These are phyloP conservation scores for Vannuccia rotundouncinata DNA, from an alignment of 2,888 invertebrate genomes.

Conservation along the genomic window DNA sequence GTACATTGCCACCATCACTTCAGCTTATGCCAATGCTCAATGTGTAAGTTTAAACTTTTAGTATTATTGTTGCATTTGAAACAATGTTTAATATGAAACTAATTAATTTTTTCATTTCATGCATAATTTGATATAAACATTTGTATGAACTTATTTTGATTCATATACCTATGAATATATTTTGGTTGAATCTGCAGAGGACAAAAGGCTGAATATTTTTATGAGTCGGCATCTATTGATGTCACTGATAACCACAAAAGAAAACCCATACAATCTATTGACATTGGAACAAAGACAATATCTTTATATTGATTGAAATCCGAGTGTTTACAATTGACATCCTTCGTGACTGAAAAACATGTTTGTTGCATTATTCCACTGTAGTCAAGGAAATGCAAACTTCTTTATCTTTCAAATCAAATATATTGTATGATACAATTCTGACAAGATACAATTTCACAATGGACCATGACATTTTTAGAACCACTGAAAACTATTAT, in stretches of 20 bases:
- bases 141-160: too few species aligned
- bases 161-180: too few species aligned
- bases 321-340: neutral
- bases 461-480: neutral
- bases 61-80: too few species aligned
- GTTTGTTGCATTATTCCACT: neutral
- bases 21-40: too few species aligned
- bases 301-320: neutral
- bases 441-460: neutral
- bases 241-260: neutral
- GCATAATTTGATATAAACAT: too few species aligned
- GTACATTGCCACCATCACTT: neutral
- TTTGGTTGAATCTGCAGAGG: neutral
- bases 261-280: neutral
- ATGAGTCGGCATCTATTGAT: neutral
- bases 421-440: neutral
- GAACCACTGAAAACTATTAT: neutral
- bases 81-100: too few species aligned
- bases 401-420: neutral
- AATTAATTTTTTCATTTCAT: too few species aligned
- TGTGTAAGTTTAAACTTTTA: too few species aligned
- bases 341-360: neutral
- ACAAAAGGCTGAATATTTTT: neutral
- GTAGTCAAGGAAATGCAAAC: neutral
- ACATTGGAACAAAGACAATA: neutral